Evolutionary conservation across 2,797 vertebrate genomes (phyloP), one percentile per base, ranked within the genome.

Genomic region (Phyllotis vaccarum): DNA sequence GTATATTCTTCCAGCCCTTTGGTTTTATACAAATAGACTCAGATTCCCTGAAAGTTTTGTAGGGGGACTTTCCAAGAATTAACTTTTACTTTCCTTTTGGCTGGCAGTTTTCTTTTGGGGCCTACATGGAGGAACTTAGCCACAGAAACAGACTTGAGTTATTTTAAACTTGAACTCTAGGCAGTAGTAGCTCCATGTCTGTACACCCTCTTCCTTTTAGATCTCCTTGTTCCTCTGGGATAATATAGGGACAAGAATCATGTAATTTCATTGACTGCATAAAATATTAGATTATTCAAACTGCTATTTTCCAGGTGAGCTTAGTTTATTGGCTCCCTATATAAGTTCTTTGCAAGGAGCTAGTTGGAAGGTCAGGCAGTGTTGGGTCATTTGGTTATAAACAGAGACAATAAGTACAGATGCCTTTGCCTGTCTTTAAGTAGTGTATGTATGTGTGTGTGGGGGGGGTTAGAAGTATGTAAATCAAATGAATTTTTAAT

Each of bases 261-360:
- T 80, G 1, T 70, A 52, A 86, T 43, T 56, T 93, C 37, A 78
- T 70, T 89, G 56, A 3, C 14, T 95, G 31, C 87, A 21, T 94
- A 79, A 95, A 93, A 79, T 86, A n/a, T 89, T 94, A 96, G 76
- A 52, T 95, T 92, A n/a, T 90, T 92, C 22, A 95, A 89, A 95
- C 90, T 89, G 46, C 74, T 95, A 11, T 96, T 91, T 96, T 88
- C 46, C 80, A 96, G 87, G 68, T 91, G 49, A 92, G 60, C n/a
- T 75, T 83, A 49, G 17, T 95, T 92, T 93, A n/a, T 95, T 95
- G 54, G n/a, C 75, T 94, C 40, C 75, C 81, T 49, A 93, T 88
- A 13, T 75, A 90, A 97, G n/a, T 92, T 92, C 70, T n/a, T 86
- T 87, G 29, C 37, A 87, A 89, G 74, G 74, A 70, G 2, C 81